phyloP scores from a whole-genome alignment of 2,888 invertebrate species.

The Periphyllus acericola region DNA sequence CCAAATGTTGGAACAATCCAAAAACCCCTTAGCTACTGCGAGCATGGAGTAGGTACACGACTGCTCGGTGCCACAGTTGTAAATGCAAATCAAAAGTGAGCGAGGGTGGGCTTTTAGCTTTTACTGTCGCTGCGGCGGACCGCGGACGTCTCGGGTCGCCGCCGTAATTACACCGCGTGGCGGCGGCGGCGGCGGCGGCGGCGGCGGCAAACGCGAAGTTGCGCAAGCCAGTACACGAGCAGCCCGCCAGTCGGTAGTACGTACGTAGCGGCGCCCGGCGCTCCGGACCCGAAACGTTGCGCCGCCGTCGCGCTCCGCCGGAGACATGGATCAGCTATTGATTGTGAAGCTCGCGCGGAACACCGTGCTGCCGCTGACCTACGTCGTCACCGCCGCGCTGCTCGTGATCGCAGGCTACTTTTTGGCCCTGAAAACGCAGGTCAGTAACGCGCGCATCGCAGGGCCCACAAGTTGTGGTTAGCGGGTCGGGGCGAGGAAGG shows the following conservation, averaged over 20 bases:
- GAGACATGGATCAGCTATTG: slow-evolving; percentile 24
- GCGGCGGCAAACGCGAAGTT: too few relatives aligned
- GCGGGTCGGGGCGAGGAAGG: too few relatives aligned
- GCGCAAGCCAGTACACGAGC: background rate
- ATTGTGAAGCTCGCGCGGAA: background rate
- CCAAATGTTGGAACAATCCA: too few relatives aligned
- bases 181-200: background rate
- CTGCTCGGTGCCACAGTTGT: too few relatives aligned
- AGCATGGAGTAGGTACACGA: too few relatives aligned
- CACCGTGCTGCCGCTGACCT: slow-evolving; percentile 13
- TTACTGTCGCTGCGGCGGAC: too few relatives aligned
- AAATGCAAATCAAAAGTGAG: too few relatives aligned
- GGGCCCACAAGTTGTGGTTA: background rate
- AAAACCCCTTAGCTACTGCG: too few relatives aligned
- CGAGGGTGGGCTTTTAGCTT: too few relatives aligned
- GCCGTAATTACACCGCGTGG: background rate
- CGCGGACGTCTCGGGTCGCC: too few relatives aligned
- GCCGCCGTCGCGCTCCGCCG: background rate
- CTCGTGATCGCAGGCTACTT: slow-evolving; percentile 15
- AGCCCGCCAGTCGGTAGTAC: background rate
- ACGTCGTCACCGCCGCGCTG: background rate
- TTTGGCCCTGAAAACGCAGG: slow-evolving; percentile 26
- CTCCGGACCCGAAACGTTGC: background rate
- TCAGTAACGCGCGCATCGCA: background rate
- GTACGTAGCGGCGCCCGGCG: background rate